Base-by-base conservation (phyloP, 2,797 vertebrate species). In the Malurus splendens region DNA sequence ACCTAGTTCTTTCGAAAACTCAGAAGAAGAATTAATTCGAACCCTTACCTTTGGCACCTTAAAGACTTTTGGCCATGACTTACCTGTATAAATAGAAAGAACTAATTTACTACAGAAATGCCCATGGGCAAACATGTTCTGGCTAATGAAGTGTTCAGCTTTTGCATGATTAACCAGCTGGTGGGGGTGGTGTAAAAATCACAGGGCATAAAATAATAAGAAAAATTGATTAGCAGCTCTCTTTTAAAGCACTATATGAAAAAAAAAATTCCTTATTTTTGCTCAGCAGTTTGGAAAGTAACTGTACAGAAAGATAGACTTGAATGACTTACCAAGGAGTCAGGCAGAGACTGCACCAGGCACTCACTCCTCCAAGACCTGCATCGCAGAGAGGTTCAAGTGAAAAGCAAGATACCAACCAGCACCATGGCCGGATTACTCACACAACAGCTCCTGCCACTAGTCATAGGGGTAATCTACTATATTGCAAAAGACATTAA, bases 71-170 rank as follows among this genome's bases (percentile, higher is more conserved):
- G 97, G 98, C 97, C 97, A 95, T 97, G 97, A 96, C 96, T 97
- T 97, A 98, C 97, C 97, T 98, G 97, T 96, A 97, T 97, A 97
- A 98, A 98, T 97, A 98, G 97, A 97, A 98, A 97, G 96, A 98
- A 97, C 97, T 98, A 97, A 97, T 98, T 98, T 97, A 97, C 97
- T 97, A 97, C 96, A 97, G 96, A 97, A 98, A 98, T 96, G 98
- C 98, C 98, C 97, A 98, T 97, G 98, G 98, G 98, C 97, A 97
- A 98, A 98, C 98, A 97, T 98, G 98, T 97, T 98, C 98, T 97
- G 96, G 97, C 97, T 98, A 98, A 99, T 98, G 98, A 98, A 98
- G 98, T 98, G 98, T 98, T 98, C 98, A 98, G 97, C 97, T 97
- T 98, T 96, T 98, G 97, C 97, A 98, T 98, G 98, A 98, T 98